A percentile compares a stretch with the other conserved stretches of the same genome.
These are phyloP conservation scores for Dugesia japonica DNA, from an alignment of 2,888 invertebrate genomes.

Conservation along the genomic window DNA sequence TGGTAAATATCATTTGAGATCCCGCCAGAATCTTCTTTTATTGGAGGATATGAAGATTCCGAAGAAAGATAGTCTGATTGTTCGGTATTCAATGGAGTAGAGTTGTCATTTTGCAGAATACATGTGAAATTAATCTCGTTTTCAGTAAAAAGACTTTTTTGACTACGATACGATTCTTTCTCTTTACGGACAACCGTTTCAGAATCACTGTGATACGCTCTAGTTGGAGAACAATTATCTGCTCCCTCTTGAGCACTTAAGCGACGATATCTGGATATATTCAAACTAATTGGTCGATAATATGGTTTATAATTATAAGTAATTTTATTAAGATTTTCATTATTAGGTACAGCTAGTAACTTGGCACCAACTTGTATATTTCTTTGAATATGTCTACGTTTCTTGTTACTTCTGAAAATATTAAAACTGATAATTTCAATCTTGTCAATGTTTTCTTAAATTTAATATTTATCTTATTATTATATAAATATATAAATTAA, in stretches of 20 bases:
- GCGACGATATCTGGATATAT: background rate
- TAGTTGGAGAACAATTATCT: background rate
- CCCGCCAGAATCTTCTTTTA: background rate
- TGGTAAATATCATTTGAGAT: background rate
- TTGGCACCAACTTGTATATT: background rate
- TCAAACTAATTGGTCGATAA: background rate
- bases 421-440: too few relatives aligned
- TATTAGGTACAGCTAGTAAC: background rate
- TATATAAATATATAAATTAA: too few relatives aligned
- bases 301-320: background rate
- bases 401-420: background rate
- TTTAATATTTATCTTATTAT: too few relatives aligned
- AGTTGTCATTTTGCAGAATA: background rate
- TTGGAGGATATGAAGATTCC: background rate
- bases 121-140: slow-evolving; percentile 20
- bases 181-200: background rate
- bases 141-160: background rate
- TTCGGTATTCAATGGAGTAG: background rate
- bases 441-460: too few relatives aligned
- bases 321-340: slow-evolving; percentile 10
- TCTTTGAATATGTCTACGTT: background rate
- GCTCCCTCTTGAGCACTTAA: slow-evolving; percentile 11
- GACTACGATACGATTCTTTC: background rate
- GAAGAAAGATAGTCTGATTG: background rate
- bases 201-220: background rate